These are phyloP conservation scores for Rhincodon typus DNA, from an alignment of 2,797 vertebrate genomes.

Conservation along the genomic window DNA sequence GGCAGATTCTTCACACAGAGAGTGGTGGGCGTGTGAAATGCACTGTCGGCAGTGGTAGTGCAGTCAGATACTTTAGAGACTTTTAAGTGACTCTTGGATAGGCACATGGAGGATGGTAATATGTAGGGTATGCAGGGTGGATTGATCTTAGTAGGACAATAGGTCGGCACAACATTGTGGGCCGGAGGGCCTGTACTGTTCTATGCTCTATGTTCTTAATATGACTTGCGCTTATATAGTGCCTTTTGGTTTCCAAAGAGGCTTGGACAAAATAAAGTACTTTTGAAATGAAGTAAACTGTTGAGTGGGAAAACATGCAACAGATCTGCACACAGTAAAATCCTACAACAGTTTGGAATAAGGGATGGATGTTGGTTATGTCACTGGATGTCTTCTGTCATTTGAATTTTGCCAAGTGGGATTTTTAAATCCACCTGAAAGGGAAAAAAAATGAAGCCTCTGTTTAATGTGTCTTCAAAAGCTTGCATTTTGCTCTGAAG, in stretches of 20 bases:
- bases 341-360: background rate
- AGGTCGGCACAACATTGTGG: too few species aligned
- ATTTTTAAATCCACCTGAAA: background rate
- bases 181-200: too few species aligned
- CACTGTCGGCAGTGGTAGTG: too few species aligned
- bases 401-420: background rate
- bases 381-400: background rate
- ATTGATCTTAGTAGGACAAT: too few species aligned
- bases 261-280: background rate
- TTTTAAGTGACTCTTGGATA: too few species aligned
- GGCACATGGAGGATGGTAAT: too few species aligned
- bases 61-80: too few species aligned
- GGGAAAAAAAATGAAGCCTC: background rate
- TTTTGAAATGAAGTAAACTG: background rate
- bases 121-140: too few species aligned
- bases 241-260: background rate
- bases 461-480: background rate
- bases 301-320: background rate
- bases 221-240: background rate
- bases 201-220: too few species aligned
- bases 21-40: too few species aligned
- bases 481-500: background rate
- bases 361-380: background rate
- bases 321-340: background rate
- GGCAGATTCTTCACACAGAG: too few species aligned